Percentiles rank a stretch among this genome's conserved stretches.
Conservation (phyloP, 2,888 invertebrate genomes). For the Catocala sponsa region DNA sequence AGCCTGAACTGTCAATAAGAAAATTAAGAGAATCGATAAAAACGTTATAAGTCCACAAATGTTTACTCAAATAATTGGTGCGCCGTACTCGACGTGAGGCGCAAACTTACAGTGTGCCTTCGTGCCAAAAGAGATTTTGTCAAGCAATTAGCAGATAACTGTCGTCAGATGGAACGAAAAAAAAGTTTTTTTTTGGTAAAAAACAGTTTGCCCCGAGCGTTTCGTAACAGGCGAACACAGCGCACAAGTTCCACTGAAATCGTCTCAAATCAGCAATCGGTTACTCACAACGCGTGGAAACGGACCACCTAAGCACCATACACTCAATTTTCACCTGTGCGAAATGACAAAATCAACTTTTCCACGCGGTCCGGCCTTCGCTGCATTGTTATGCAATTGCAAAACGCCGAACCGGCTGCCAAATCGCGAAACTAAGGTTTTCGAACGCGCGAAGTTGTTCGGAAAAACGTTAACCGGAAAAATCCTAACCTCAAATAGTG, state of each 20-base stretch:
- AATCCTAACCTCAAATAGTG: slow-evolving; percentile 70
- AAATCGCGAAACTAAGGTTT: slow-evolving; percentile 70
- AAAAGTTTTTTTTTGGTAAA: slow-evolving; percentile 72
- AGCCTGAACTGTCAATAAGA: slow-evolving; percentile 47
- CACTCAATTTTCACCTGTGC: slow-evolving; percentile 71
- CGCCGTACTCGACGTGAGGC: slow-evolving; percentile 53
- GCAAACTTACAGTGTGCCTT: slow-evolving; percentile 60
- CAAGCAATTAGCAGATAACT: slow-evolving; percentile 79
- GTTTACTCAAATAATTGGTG: slow-evolving; percentile 70
- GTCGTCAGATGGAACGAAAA: slow-evolving; percentile 69
- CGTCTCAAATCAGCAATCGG: slow-evolving; percentile 69
- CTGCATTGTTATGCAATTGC: slow-evolving; percentile 85
- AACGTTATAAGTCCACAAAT: slow-evolving; percentile 58
- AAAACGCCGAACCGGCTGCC: slow-evolving; percentile 67
- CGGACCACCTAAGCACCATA: slow-evolving; percentile 53
- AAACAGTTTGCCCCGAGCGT: slow-evolving; percentile 72
- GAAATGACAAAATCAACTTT: slow-evolving; percentile 71
- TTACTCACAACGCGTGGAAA: slow-evolving; percentile 65
- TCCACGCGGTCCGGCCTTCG: slow-evolving; percentile 77
- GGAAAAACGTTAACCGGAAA: slow-evolving; percentile 70
- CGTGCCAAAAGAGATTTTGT: slow-evolving; percentile 77
- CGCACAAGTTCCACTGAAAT: slow-evolving; percentile 73
- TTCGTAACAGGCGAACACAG: slow-evolving; percentile 72
- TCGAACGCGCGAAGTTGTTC: slow-evolving; percentile 61
- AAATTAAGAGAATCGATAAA: slow-evolving; percentile 63